phyloP scores from a whole-genome alignment of 2,113 vertebrate genomes.

The Chauna torquata region DNA sequence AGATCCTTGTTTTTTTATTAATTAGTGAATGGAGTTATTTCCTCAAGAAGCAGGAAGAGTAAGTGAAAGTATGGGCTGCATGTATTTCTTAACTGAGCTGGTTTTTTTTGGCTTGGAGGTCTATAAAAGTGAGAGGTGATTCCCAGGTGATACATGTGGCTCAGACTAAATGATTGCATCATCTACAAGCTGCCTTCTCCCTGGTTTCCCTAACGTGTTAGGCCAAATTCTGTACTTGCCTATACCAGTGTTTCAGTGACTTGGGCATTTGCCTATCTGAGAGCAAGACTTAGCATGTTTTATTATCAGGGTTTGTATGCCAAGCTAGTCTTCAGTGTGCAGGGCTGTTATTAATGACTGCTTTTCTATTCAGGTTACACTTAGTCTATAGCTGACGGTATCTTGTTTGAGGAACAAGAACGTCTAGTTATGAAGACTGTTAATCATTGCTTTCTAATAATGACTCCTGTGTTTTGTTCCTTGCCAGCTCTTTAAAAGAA shows the following conservation, averaged over 20 bases:
- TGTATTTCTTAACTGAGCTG: background rate
- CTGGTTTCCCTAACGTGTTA: background rate
- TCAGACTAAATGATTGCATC: background rate
- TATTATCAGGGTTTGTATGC: background rate
- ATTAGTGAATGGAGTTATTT: background rate
- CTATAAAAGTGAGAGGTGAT: background rate
- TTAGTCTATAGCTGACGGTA: background rate
- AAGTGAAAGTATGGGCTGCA: background rate
- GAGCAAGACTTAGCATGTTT: background rate
- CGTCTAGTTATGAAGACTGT: background rate
- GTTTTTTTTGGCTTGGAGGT: background rate
- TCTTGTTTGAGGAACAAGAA: background rate
- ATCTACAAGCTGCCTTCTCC: background rate
- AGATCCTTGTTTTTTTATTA: background rate
- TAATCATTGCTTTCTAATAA: background rate
- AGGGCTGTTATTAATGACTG: background rate
- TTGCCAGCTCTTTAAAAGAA: constrained; percentile 93
- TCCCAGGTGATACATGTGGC: background rate
- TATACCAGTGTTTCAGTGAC: background rate
- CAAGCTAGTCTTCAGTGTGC: background rate
- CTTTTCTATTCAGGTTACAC: background rate
- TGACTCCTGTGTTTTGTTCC: background rate
- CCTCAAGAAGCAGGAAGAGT: background rate
- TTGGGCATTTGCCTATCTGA: background rate
- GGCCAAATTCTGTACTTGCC: background rate